phyloP scores from a whole-genome alignment of 2,888 invertebrate species.

The Melanostoma scalare region DNA sequence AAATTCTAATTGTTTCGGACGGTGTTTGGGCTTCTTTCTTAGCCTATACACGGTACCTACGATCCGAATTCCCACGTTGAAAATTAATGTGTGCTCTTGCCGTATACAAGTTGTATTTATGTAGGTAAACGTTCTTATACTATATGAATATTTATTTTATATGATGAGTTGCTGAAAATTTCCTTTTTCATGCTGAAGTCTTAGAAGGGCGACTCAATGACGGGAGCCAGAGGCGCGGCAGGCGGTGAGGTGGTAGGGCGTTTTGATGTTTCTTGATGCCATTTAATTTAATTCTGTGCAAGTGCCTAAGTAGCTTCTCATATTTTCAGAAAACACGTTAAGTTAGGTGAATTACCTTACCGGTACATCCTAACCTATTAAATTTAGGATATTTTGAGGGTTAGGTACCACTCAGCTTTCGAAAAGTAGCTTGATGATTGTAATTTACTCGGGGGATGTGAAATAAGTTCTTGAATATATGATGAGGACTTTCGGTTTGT shows the following conservation, averaged over 20 bases:
- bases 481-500: too few species aligned
- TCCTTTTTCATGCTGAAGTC: constrained; percentile 32
- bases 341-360: constrained; percentile 24
- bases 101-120: background rate
- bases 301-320: background rate
- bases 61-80: constrained; percentile 58
- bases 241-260: background rate
- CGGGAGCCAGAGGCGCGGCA: too few species aligned
- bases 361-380: background rate
- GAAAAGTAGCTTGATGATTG: too few species aligned
- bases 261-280: constrained; percentile 12
- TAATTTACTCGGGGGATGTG: too few species aligned
- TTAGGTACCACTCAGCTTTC: too few species aligned
- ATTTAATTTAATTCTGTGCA: constrained; percentile 29
- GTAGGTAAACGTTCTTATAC: background rate
- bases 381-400: too few species aligned
- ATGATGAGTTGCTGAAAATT: constrained; percentile 37
- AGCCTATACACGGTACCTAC: background rate
- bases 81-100: constrained; percentile 52
- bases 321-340: constrained; percentile 16
- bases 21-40: constrained; percentile 24
- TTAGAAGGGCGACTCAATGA: background rate
- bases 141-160: background rate
- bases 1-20: constrained; percentile 70
- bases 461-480: too few species aligned